Evolutionary conservation across 1,140 invertebrate species (phyloP), one percentile per base, ranked within the genome.

Genomic region (Rhopalosiphum maidis): DNA sequence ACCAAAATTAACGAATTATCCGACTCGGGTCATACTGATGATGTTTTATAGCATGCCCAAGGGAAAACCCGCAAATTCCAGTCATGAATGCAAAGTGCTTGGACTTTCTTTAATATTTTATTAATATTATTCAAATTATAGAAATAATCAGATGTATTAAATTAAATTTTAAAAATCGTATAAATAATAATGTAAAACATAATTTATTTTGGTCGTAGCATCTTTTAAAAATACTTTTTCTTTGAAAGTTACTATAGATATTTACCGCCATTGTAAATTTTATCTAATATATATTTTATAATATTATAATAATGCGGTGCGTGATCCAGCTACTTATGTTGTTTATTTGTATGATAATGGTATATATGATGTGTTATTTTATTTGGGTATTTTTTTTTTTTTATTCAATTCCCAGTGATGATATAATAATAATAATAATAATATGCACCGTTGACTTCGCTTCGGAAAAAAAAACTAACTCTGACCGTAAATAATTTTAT

Each of bases 101-200:
- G 48, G n/a, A 86, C 46, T 11, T 37, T 54, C n/a, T 54, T 89
- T 41, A 15, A 89, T 54, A 89, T 54, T 51, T 51, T 54, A 54
- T 89, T 89, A 89, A 89, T 48, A 54, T 30, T 89, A 89, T 89
- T 51, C 18, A 87, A 51, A 87, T 87, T 54, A 89, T 22, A 41
- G 11, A 25, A 51, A 51, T 51, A 48, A 88, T 30, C 30, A 48
- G 30, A 87, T n/a, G 25, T 51, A 87, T 54, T 25, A 54, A 35
- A 51, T 23, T 54, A 22, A 51, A 25, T 54, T 89, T 89, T 37
- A 23, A 54, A 54, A 54, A 37, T 25, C 7, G 2, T 89, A 37
- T 25, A 89, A 35, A 37, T 54, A 54, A 51, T 88, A 35, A 88
- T 51, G 46, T 88, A 88, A 51, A 51, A 88, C 30, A 35, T 22